These are phyloP conservation scores for Machaerirhynchus nigripectus DNA, from an alignment of 2,113 vertebrate species.

Conservation along the genomic window DNA sequence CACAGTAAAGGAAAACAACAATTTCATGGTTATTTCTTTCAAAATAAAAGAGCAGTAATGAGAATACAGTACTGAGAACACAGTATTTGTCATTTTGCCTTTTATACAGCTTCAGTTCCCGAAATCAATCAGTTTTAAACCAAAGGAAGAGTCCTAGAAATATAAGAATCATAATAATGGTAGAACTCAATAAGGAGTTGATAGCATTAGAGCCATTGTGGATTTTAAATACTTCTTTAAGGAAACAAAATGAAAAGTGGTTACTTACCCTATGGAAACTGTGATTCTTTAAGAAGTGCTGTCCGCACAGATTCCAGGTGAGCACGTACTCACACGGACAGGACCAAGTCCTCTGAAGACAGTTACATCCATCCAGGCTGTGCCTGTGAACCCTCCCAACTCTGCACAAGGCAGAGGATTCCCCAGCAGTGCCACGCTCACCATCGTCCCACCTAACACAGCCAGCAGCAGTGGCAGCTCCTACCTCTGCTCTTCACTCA, in stretches of 20 bases:
- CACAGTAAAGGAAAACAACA: neutral
- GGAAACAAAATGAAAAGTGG: neutral
- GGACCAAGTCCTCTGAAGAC: slow-evolving; percentile 19
- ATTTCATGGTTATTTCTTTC: neutral
- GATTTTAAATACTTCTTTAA: neutral
- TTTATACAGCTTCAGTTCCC: neutral
- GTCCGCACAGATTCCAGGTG: slow-evolving; percentile 33
- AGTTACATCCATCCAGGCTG: slow-evolving; percentile 14
- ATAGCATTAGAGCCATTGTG: neutral
- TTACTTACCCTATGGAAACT: slow-evolving; percentile 45
- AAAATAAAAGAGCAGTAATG: neutral
- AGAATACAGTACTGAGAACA: neutral
- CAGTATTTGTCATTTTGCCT: neutral
- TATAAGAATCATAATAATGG: neutral
- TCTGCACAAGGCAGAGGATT: neutral
- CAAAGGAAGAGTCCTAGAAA: neutral
- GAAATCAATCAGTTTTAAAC: neutral
- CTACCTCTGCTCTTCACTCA: neutral
- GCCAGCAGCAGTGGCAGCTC: neutral
- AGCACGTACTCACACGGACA: slow-evolving; percentile 17
- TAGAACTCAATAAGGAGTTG: neutral
- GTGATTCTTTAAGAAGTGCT: slow-evolving; percentile 28
- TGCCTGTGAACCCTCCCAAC: neutral
- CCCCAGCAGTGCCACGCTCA: neutral
- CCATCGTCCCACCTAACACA: accelerated